A percentile compares a stretch with the other conserved stretches of the same genome.
These are phyloP conservation scores for Dryocosmus kuriphilus DNA, from an alignment of 2,888 invertebrate genomes.

Conservation along the genomic window DNA sequence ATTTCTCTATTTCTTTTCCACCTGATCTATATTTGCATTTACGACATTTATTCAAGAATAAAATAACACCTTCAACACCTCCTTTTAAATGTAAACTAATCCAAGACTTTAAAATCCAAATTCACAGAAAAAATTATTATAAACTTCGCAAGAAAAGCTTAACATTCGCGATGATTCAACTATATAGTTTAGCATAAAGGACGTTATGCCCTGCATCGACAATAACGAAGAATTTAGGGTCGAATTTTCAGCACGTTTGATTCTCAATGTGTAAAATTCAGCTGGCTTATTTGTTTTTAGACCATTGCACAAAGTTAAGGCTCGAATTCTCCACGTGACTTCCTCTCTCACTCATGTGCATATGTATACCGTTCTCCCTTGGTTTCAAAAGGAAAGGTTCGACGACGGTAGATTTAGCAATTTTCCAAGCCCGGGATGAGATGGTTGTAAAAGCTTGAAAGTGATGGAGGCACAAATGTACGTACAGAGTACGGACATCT, in stretches of 20 bases:
- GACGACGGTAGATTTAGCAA: slow-evolving; percentile 34
- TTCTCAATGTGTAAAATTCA: slow-evolving; percentile 3
- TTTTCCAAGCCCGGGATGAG: slow-evolving; percentile 21
- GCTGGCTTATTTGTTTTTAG: slow-evolving; percentile 1
- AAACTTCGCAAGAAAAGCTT: background rate
- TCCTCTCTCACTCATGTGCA: background rate
- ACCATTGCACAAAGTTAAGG: slow-evolving; percentile 23
- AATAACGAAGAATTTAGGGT: background rate
- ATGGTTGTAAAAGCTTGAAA: slow-evolving; percentile 36
- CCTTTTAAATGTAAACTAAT: too few relatives aligned
- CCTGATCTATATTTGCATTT: too few relatives aligned
- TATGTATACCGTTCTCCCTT: background rate
- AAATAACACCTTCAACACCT: too few relatives aligned
- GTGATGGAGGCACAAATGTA: slow-evolving; percentile 12
- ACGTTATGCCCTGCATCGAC: background rate
- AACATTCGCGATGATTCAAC: background rate
- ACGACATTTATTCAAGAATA: background rate
- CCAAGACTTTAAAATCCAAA: too few relatives aligned
- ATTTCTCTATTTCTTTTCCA: too few relatives aligned
- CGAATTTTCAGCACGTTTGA: background rate
- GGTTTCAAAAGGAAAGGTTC: slow-evolving; percentile 29
- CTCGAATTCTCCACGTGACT: background rate
- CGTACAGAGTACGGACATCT: background rate
- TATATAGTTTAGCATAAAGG: background rate
- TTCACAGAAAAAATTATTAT: background rate